A percentile compares a stretch with the other conserved stretches of the same genome.
Conservation (phyloP, 1,140 invertebrate genomes). For the Scaptodrosophila lebanonensis region DNA sequence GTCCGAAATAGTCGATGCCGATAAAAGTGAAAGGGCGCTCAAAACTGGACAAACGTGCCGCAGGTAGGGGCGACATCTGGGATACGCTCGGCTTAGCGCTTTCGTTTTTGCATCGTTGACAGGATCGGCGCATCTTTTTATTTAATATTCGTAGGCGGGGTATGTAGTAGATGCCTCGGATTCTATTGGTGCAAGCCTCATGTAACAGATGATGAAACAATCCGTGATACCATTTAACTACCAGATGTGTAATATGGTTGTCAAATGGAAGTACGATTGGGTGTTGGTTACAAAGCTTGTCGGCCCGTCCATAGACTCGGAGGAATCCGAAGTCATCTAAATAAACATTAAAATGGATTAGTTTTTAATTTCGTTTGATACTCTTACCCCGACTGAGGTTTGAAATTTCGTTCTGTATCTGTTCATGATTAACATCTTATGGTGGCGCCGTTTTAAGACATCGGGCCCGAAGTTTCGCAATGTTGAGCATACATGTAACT, state of each 20-base stretch:
- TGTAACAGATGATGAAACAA: conserved; percentile 6
- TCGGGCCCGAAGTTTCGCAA: too few relatives aligned
- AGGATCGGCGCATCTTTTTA: background rate
- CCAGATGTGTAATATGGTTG: conserved; percentile 4
- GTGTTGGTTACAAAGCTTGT: too few relatives aligned
- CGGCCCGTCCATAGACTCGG: too few relatives aligned
- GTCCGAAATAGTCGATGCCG: conserved; percentile 15
- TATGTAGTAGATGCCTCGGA: conserved; percentile 4
- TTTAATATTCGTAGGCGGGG: conserved; percentile 1
- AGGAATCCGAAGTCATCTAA: too few relatives aligned
- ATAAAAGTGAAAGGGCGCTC: conserved; percentile 10
- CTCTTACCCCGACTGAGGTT: background rate
- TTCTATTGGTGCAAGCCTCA: conserved; percentile 10
- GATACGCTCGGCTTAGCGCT: conserved; percentile 2
- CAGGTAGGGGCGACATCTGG: conserved; percentile 12
- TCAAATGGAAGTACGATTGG: background rate
- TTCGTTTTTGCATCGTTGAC: conserved; percentile 13
- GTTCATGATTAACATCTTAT: too few relatives aligned
- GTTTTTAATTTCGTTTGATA: background rate
- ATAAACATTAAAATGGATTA: background rate
- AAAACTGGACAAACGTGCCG: background rate
- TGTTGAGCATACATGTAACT: too few relatives aligned
- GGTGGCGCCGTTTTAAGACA: too few relatives aligned
- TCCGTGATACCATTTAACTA: conserved; percentile 1
- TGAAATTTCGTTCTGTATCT: too few relatives aligned